Evolutionary conservation across 2,888 invertebrate species (phyloP).

Genomic region (Orthonevra nobilis): DNA sequence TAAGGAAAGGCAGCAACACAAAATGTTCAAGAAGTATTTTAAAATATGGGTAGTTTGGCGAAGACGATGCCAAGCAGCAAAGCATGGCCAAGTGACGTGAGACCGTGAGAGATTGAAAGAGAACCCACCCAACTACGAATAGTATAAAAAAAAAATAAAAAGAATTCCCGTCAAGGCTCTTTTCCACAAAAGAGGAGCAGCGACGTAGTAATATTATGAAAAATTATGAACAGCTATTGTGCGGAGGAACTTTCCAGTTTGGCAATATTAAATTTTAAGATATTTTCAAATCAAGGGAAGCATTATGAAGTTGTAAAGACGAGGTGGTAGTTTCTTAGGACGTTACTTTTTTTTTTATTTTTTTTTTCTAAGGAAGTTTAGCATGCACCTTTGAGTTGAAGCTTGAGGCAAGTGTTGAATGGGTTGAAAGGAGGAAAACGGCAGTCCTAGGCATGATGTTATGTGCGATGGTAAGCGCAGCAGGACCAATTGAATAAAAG

Average conservation of each 20-base stretch:
- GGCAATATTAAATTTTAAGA: conserved; percentile 66
- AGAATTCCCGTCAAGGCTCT: conserved; percentile 28
- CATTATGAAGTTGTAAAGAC: conserved; percentile 54
- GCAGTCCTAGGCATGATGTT: neutral
- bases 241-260: conserved; percentile 57
- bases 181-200: neutral
- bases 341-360: conserved; percentile 5
- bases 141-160: too few species aligned
- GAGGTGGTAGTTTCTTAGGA: neutral
- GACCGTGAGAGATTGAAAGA: conserved; percentile 18
- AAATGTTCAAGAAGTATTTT: conserved; percentile 21
- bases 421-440: neutral
- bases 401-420: neutral
- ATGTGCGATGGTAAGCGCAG: neutral
- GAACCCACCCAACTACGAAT: too few species aligned
- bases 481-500: conserved; percentile 12
- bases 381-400: conserved; percentile 15
- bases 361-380: conserved; percentile 32
- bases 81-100: conserved; percentile 3
- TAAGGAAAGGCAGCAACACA: conserved; percentile 43
- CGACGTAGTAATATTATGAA: conserved; percentile 57
- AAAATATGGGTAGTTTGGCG: conserved; percentile 57
- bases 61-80: conserved; percentile 1
- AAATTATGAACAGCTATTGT: conserved; percentile 68
- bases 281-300: conserved; percentile 68